These are phyloP conservation scores for Daktulosphaira vitifoliae DNA, from an alignment of 1,140 invertebrate genomes.

Conservation along the genomic window DNA sequence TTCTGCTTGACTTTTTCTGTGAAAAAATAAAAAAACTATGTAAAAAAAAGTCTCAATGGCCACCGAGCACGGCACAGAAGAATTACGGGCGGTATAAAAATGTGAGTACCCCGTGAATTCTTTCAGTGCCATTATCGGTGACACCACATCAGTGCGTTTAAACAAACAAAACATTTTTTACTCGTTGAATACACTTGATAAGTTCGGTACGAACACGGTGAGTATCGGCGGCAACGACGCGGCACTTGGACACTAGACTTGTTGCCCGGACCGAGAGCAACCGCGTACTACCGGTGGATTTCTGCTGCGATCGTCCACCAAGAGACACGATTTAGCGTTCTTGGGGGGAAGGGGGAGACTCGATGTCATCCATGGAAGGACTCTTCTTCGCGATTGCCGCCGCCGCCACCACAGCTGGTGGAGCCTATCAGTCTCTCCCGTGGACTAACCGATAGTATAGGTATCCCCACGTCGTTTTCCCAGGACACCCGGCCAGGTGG, in stretches of 20 bases:
- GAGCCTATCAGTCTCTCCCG: conserved; percentile 10
- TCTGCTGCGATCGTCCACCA: not conserved
- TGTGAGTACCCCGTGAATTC: conserved; percentile 24
- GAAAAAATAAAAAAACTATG: too few species aligned
- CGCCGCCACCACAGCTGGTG: not conserved
- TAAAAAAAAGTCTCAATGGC: not conserved
- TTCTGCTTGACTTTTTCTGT: too few species aligned
- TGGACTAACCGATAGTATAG: too few species aligned
- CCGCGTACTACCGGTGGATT: not conserved
- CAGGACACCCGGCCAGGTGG: too few species aligned
- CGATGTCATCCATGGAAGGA: not conserved
- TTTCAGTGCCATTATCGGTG: conserved; percentile 33
- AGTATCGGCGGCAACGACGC: not conserved
- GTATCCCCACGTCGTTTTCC: too few species aligned
- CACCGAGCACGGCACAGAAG: conserved; percentile 32
- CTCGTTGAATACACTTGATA: too few species aligned
- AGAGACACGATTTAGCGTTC: not conserved
- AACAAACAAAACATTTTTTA: too few species aligned
- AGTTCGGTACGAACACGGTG: too few species aligned
- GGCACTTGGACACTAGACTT: too few species aligned
- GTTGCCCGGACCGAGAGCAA: not conserved
- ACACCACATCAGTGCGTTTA: not conserved
- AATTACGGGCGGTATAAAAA: conserved; percentile 20
- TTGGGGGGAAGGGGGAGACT: not conserved
- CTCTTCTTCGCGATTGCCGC: not conserved